A percentile compares a stretch with the other conserved stretches of the same genome.
phyloP scores from a whole-genome alignment of 2,113 vertebrate genomes.

The Crotalus viridis region DNA sequence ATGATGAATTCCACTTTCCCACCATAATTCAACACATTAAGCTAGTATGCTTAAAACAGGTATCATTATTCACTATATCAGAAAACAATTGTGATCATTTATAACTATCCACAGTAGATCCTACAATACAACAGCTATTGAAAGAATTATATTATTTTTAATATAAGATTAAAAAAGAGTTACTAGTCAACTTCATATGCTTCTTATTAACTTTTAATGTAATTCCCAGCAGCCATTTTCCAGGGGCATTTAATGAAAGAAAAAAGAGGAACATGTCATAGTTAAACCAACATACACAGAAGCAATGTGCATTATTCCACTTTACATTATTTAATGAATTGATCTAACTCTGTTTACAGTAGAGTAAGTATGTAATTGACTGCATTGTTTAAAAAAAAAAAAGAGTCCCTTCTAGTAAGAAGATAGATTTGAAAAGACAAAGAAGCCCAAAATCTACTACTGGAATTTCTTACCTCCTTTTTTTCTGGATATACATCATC shows the following conservation, averaged over 20 bases:
- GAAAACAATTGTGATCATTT: not conserved
- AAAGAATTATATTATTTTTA: not conserved
- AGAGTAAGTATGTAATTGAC: not conserved
- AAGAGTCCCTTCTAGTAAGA: not conserved
- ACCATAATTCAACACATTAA: not conserved
- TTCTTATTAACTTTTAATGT: not conserved
- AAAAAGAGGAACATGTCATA: not conserved
- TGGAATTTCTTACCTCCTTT: slow-evolving; percentile 76
- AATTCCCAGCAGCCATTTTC: not conserved
- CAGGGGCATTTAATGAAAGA: not conserved
- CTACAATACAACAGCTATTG: not conserved
- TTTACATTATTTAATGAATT: not conserved
- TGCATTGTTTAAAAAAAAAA: not conserved
- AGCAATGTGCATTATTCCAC: not conserved
- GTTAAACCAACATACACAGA: not conserved
- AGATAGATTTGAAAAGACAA: not conserved
- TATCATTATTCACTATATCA: not conserved
- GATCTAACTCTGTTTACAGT: not conserved
- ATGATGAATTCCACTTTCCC: not conserved
- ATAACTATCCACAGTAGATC: not conserved
- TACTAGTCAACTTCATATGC: not conserved
- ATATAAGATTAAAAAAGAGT: not conserved
- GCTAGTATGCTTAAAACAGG: not conserved
- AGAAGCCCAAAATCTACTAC: not conserved
- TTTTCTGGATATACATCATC: slow-evolving; percentile 89